A percentile compares a stretch with the other conserved stretches of the same genome.
Evolutionary conservation across 2,888 invertebrate genomes (phyloP).

Genomic region (Prosapia bicincta): DNA sequence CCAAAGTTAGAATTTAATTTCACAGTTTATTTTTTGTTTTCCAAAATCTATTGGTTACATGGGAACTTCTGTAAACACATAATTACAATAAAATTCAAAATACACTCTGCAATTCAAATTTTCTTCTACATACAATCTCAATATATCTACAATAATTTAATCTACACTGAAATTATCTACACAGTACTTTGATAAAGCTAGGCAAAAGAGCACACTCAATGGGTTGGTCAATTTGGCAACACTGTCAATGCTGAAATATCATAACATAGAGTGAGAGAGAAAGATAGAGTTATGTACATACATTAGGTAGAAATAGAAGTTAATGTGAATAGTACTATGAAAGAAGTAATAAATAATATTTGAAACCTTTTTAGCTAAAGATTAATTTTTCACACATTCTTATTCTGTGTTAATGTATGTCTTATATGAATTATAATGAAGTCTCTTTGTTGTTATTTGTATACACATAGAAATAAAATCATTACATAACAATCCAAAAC

Average conservation of each 20-base stretch:
- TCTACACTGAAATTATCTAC: not conserved
- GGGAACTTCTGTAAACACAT: too few species aligned
- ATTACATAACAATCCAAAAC: too few species aligned
- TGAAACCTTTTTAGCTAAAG: not conserved
- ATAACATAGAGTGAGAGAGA: not conserved
- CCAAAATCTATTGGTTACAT: too few species aligned
- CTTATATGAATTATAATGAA: too few species aligned
- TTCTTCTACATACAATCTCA: not conserved
- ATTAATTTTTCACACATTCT: too few species aligned
- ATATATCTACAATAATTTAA: not conserved
- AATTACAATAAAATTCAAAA: too few species aligned
- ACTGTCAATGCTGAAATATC: not conserved
- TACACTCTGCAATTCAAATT: too few species aligned
- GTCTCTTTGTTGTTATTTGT: too few species aligned
- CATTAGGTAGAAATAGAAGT: not conserved
- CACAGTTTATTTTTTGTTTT: too few species aligned
- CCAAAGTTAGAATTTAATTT: too few species aligned
- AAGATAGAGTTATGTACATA: not conserved
- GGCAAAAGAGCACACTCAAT: not conserved
- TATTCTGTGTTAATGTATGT: too few species aligned
- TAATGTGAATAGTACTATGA: not conserved
- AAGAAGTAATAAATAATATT: not conserved
- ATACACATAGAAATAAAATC: too few species aligned
- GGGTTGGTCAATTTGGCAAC: not conserved
- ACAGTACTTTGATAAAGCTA: not conserved